A percentile compares a stretch with the other conserved stretches of the same genome.
Conservation (phyloP, 2,888 invertebrate genomes). For the Mellilla xanthometata region DNA sequence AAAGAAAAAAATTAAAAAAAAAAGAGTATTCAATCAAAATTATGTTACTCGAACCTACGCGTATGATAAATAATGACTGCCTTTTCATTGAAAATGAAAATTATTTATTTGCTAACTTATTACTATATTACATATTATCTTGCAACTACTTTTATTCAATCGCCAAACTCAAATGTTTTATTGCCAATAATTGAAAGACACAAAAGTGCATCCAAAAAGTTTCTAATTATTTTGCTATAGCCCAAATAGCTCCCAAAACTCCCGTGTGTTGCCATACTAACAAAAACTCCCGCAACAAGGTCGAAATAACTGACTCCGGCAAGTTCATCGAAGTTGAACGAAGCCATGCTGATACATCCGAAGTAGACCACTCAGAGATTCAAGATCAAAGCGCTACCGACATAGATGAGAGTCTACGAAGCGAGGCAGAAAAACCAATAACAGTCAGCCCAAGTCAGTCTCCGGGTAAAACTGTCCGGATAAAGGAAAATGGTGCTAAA, state of each 20-base stretch:
- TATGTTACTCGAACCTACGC: too few species aligned
- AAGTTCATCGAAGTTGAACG: constrained; percentile 80
- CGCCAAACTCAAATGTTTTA: too few species aligned
- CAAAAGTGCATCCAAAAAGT: too few species aligned
- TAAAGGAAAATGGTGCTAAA: constrained; percentile 72
- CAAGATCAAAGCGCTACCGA: constrained; percentile 35
- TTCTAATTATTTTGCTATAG: too few species aligned
- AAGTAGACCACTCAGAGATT: constrained; percentile 17
- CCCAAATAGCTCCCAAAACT: constrained; percentile 31
- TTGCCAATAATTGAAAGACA: too few species aligned
- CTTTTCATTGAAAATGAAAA: too few species aligned
- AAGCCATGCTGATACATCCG: constrained; percentile 38
- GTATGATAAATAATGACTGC: too few species aligned
- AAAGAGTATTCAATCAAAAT: too few species aligned
- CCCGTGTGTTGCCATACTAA: constrained; percentile 68
- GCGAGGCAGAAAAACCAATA: constrained; percentile 38
- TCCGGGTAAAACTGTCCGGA: constrained; percentile 70
- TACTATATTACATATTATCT: too few species aligned
- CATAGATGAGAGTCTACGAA: constrained; percentile 33
- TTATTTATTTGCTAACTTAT: too few species aligned
- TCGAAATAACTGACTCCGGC: constrained; percentile 76
- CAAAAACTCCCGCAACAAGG: constrained; percentile 66
- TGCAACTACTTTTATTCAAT: too few species aligned
- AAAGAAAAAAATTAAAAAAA: neutral
- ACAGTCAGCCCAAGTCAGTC: constrained; percentile 61